Conservation (phyloP, 2,113 vertebrate genomes). For the Prochilodus magdalenae region DNA sequence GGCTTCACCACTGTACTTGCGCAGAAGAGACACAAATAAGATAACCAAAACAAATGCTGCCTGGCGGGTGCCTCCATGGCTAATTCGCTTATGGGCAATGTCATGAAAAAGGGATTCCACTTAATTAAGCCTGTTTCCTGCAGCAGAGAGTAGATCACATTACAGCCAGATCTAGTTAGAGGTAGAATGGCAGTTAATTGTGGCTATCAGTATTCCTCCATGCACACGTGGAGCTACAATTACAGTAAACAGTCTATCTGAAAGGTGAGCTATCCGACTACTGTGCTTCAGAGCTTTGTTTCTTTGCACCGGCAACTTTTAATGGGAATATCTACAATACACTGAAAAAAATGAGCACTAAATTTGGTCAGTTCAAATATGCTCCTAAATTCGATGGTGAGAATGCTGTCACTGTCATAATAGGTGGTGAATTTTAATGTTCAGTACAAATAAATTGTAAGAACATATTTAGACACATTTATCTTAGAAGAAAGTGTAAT, state of each 20-base stretch:
- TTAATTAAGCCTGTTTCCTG: constrained; percentile 60
- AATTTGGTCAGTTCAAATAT: too few species aligned
- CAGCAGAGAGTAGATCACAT: constrained; percentile 51
- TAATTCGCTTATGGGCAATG: constrained; percentile 54
- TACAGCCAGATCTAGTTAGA: constrained; percentile 53
- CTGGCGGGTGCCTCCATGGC: constrained; percentile 45
- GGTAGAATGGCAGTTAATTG: constrained; percentile 51
- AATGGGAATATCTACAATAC: neutral
- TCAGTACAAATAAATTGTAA: too few species aligned
- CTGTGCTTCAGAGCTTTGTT: neutral
- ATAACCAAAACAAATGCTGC: constrained; percentile 54
- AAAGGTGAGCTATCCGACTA: neutral
- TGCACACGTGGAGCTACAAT: constrained; percentile 21
- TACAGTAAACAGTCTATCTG: constrained; percentile 24
- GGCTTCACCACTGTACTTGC: constrained; percentile 34
- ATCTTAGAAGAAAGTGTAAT: too few species aligned
- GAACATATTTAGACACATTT: too few species aligned
- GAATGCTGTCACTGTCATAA: too few species aligned
- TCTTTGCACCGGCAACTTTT: neutral
- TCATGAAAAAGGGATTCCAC: constrained; percentile 58
- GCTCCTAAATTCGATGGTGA: too few species aligned
- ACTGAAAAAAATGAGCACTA: neutral
- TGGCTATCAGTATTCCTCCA: constrained; percentile 40
- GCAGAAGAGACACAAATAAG: constrained; percentile 52
- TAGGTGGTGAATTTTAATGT: too few species aligned